Evolutionary conservation across 2,797 vertebrate species (phyloP), one percentile per base, ranked within the genome.

Genomic region (Lateolabrax maculatus): DNA sequence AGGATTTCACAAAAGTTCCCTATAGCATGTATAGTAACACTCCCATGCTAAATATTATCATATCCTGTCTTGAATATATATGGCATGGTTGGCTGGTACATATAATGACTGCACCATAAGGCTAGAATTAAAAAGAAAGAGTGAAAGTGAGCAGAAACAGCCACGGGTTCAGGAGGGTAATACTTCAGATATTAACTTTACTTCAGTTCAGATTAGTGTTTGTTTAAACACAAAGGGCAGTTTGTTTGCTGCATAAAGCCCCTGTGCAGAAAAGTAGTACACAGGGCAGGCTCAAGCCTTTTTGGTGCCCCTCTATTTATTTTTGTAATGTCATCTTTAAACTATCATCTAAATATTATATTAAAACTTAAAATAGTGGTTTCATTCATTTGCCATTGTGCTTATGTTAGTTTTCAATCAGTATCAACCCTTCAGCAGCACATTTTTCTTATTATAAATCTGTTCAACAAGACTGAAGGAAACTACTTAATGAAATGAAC

Each of bases 91-190:
- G 3, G 34, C 27, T 72, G 16, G 71, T 51, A 31, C 29, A 8
- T 34, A 11, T 34, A 36, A 7, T 2, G 15, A 41, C 21, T 67
- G 4, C n/a, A 48, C n/a, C 12, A n/a, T 51, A 21, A 52, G 10
- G 1, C 3, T 23, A 11, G 37, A 70, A 36, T 46, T 52, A 36
- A 31, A 52, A 36, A 7, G 21, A 75, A n/a, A 2, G 12, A 41
- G 19, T 29, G 23, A 21, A 12, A 61, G 34, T 37, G 39, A 71
- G 55, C 66, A 81, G 27, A 63, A 25, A 44, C 5, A 49, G 25
- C n/a, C 37, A 36, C 3, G 18, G 13, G 10, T 8, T 29, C 6
- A n/a, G n/a, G 21, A 18, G 1, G 1, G 8, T 41, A 3, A 34
- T 34, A 34, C n/a, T n/a, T n/a, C n/a, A n/a, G n/a, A n/a, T n/a